Conservation (phyloP, 2,797 vertebrate species). For the Clarias laeviceps region DNA sequence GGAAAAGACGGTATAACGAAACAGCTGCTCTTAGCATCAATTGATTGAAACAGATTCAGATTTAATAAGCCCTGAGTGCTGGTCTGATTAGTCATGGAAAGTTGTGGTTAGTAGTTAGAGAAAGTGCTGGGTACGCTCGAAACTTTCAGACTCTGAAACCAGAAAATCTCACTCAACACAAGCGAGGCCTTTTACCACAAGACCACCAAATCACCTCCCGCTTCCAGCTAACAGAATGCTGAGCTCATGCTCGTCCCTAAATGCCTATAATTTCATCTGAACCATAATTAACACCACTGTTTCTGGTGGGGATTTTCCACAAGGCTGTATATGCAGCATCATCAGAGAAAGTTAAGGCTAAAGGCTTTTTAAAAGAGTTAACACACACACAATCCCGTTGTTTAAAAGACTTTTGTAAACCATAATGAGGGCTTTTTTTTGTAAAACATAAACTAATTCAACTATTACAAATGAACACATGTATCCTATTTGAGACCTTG, state of each 20-base stretch:
- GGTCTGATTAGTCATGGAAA: constrained; percentile 34
- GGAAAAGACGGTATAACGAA: neutral
- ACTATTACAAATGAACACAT: neutral
- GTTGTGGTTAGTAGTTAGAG: neutral
- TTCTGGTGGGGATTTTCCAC: constrained; percentile 9
- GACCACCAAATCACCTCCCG: constrained; percentile 3
- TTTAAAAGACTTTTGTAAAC: neutral
- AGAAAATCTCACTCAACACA: neutral
- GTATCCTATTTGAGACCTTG: neutral
- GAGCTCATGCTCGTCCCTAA: constrained; percentile 1
- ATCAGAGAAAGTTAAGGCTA: neutral
- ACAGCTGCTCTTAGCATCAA: constrained; percentile 20
- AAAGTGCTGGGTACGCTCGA: neutral
- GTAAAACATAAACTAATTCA: neutral
- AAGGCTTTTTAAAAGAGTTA: neutral
- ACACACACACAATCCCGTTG: neutral
- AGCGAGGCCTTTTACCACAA: neutral
- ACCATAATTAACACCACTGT: constrained; percentile 17
- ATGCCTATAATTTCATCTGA: neutral
- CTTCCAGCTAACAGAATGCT: constrained; percentile 1
- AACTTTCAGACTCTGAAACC: constrained; percentile 3
- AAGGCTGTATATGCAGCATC: neutral
- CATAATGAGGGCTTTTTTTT: neutral
- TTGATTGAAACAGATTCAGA: constrained; percentile 28
- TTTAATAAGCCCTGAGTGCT: constrained; percentile 8